Evolutionary conservation across 2,113 vertebrate genomes (phyloP).

Genomic region (Electrona antarctica): DNA sequence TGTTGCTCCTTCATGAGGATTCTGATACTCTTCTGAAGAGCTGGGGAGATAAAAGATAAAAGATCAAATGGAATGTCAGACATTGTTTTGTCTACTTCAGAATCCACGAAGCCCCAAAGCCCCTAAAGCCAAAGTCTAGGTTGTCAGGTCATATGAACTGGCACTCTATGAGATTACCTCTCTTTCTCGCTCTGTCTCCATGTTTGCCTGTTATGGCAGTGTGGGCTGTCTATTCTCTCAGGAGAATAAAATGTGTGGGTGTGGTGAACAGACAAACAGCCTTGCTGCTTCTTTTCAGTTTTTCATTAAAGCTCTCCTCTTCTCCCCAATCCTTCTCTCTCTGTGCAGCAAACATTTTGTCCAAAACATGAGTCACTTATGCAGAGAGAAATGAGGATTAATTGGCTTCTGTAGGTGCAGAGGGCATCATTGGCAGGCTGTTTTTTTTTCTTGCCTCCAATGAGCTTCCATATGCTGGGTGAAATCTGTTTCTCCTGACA

Average conservation of each 20-base stretch:
- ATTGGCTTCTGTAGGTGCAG: conserved; percentile 74
- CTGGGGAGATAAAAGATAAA: conserved; percentile 27
- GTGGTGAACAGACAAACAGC: conserved; percentile 25
- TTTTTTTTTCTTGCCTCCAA: conserved; percentile 54
- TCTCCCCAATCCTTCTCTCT: neutral
- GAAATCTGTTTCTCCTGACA: conserved; percentile 61
- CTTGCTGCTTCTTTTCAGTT: conserved; percentile 26
- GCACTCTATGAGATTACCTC: conserved; percentile 42
- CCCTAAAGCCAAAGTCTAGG: neutral
- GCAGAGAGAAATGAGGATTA: conserved; percentile 57
- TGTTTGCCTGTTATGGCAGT: conserved; percentile 35
- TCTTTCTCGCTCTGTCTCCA: conserved; percentile 27
- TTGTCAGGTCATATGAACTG: conserved; percentile 38
- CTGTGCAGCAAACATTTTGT: conserved; percentile 22
- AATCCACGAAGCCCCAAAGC: conserved; percentile 20
- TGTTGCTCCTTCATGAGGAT: neutral
- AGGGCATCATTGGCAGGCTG: conserved; percentile 55
- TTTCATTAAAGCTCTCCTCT: neutral
- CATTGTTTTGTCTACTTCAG: conserved; percentile 43
- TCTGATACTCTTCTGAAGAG: neutral
- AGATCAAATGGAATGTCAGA: conserved; percentile 21
- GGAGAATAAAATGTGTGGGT: conserved; percentile 25
- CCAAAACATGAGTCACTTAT: conserved; percentile 37
- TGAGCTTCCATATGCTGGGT: conserved; percentile 62
- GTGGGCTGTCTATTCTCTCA: conserved; percentile 19